Percentiles rank a stretch among this genome's conserved stretches.
Conservation (phyloP, 2,797 vertebrate genomes). For the Scyliorhinus canicula region DNA sequence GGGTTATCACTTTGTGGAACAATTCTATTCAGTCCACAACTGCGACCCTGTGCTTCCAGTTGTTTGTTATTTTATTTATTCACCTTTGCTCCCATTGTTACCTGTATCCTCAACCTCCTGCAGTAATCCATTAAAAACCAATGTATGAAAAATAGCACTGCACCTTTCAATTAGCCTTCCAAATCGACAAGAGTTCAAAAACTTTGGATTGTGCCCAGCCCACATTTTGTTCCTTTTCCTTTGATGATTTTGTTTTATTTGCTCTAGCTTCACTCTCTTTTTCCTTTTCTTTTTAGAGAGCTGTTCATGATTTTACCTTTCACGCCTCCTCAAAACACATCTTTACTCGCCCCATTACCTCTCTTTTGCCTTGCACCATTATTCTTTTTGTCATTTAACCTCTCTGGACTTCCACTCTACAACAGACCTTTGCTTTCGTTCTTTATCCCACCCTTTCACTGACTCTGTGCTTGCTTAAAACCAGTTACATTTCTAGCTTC, state of each 20-base stretch:
- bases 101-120: background rate
- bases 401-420: background rate
- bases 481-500: background rate
- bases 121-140: background rate
- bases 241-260: background rate
- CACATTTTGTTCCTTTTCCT: background rate
- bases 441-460: background rate
- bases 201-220: background rate
- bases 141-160: background rate
- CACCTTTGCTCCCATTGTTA: background rate
- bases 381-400: background rate
- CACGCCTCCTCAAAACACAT: background rate
- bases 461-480: background rate
- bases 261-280: background rate
- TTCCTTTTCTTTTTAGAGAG: background rate
- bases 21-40: too few relatives aligned
- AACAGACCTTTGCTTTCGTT: background rate
- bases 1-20: too few relatives aligned
- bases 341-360: background rate
- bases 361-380: background rate
- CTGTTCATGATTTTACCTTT: background rate
- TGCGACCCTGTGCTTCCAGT: too few relatives aligned
- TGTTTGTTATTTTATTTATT: too few relatives aligned
- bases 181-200: background rate
- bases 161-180: background rate